Conservation (phyloP, 2,797 vertebrate genomes). For the Pterois miles region DNA sequence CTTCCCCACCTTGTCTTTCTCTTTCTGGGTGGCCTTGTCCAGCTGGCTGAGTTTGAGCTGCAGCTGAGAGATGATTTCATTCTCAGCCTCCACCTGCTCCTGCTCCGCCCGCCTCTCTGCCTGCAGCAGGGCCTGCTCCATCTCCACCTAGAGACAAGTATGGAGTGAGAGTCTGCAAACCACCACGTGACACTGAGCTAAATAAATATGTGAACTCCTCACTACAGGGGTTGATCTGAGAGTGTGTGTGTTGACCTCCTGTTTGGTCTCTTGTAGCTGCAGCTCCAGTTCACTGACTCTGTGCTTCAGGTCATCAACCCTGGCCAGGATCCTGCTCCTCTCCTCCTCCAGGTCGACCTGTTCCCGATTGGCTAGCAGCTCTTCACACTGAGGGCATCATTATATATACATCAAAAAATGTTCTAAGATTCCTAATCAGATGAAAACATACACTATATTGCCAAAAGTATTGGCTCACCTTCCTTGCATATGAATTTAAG, state of each 20-base stretch:
- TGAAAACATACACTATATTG: too few relatives aligned
- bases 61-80: constrained; percentile 87
- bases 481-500: too few relatives aligned
- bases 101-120: constrained; percentile 90
- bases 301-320: constrained; percentile 89
- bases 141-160: constrained; percentile 87
- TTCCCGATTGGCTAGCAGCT: constrained; percentile 79
- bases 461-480: too few relatives aligned
- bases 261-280: constrained; percentile 93
- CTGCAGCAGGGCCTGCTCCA: constrained; percentile 95
- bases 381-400: constrained; percentile 86
- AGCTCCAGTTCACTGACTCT: constrained; percentile 92
- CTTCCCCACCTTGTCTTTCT: constrained; percentile 91
- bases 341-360: constrained; percentile 88
- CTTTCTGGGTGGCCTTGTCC: constrained; percentile 87
- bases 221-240: background rate
- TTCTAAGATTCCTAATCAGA: background rate
- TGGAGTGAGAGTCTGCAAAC: background rate
- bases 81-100: constrained; percentile 89
- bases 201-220: constrained; percentile 17
- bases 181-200: background rate
- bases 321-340: constrained; percentile 80
- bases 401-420: background rate
- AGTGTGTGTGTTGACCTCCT: constrained; percentile 83
- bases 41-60: constrained; percentile 90